Evolutionary conservation across 2,113 vertebrate genomes (phyloP).

Genomic region (Poicephalus meyeri): DNA sequence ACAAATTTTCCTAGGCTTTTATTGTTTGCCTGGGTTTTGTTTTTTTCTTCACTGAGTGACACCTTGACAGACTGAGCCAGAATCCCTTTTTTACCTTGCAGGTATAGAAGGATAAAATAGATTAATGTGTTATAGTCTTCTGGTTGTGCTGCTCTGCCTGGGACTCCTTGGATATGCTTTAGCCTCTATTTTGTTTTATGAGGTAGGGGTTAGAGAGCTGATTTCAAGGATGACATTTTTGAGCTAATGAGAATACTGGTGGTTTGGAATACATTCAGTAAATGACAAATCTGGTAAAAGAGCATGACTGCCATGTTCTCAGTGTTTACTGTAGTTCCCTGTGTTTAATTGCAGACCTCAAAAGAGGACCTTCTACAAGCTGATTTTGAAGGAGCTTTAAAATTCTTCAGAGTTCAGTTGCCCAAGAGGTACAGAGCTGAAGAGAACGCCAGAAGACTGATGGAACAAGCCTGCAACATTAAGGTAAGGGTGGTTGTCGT

Average conservation of each 20-base stretch:
- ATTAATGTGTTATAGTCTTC: neutral
- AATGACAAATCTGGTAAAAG: neutral
- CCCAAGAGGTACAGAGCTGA: constrained; percentile 97
- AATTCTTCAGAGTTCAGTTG: constrained; percentile 98
- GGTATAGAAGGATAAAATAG: neutral
- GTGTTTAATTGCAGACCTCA: constrained; percentile 85
- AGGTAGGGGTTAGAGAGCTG: neutral
- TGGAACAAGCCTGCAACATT: constrained; percentile 98
- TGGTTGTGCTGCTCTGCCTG: neutral
- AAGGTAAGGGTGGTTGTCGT: constrained; percentile 80
- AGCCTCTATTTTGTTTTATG: neutral
- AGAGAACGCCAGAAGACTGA: constrained; percentile 93
- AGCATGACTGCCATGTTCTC: neutral
- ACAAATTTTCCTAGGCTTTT: neutral
- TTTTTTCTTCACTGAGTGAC: neutral
- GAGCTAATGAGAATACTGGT: neutral
- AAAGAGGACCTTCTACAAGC: constrained; percentile 98
- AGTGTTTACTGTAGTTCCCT: neutral
- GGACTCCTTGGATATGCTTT: neutral
- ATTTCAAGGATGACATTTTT: neutral
- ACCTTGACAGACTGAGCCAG: constrained; percentile 13
- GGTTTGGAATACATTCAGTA: neutral
- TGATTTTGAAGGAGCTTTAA: constrained; percentile 97
- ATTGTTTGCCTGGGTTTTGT: neutral
- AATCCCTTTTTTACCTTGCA: neutral